Conservation (phyloP, 2,113 vertebrate genomes). For the Petaurus breviceps region DNA sequence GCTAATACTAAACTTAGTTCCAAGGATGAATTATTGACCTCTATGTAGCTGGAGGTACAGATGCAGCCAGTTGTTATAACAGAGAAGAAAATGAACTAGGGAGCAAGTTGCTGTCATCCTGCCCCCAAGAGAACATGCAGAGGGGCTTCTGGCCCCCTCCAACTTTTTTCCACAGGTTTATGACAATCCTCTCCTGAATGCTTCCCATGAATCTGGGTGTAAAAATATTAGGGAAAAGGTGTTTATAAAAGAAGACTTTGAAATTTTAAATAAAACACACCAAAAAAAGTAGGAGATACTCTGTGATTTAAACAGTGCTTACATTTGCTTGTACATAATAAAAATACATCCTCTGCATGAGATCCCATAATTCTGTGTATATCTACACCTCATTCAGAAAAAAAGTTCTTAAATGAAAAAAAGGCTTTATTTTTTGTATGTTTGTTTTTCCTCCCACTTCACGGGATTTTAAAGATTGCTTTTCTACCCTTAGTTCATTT, state of each 20-base stretch:
- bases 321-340: background rate
- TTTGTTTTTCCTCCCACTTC: background rate
- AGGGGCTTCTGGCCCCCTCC: background rate
- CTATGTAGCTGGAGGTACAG: background rate
- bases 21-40: background rate
- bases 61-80: background rate
- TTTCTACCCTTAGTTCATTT: background rate
- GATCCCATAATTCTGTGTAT: background rate
- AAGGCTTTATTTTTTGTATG: background rate
- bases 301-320: background rate
- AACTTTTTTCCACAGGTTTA: background rate
- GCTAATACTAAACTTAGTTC: background rate
- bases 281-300: slow-evolving; percentile 32
- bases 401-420: slow-evolving; percentile 15
- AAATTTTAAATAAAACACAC: slow-evolving; percentile 28
- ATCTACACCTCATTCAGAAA: background rate
- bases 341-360: background rate
- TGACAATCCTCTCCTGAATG: background rate
- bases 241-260: slow-evolving; percentile 8
- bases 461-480: slow-evolving; percentile 3
- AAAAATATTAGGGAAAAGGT: background rate
- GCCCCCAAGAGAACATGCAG: background rate
- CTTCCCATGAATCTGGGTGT: background rate
- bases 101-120: background rate
- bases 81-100: background rate